phyloP scores from a whole-genome alignment of 92 coral and sea anemone genomes.

The Heteractis magnifica region DNA sequence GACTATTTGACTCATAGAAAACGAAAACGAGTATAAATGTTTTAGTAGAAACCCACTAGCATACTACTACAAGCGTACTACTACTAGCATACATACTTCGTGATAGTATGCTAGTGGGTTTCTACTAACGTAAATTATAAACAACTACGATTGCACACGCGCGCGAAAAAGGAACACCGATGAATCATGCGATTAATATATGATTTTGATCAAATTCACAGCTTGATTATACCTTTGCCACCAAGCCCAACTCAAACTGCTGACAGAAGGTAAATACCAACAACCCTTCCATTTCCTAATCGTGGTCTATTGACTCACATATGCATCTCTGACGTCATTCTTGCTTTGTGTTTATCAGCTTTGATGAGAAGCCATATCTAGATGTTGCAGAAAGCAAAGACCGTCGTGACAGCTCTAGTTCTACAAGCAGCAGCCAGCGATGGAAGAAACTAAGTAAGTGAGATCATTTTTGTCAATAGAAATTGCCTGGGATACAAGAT shows the following conservation, averaged over 20 bases:
- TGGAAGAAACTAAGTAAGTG: slow-evolving; percentile 62
- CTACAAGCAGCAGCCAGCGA: slow-evolving; percentile 63
- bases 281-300: background rate
- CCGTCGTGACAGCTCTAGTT: slow-evolving; percentile 46
- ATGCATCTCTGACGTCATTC: background rate
- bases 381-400: slow-evolving; percentile 37
- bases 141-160: too few relatives aligned
- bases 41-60: too few relatives aligned
- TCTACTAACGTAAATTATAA: too few relatives aligned
- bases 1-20: too few relatives aligned
- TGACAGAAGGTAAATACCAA: slow-evolving; percentile 24
- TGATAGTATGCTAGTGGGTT: too few relatives aligned
- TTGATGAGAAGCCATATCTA: slow-evolving; percentile 33
- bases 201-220: background rate
- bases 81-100: too few relatives aligned
- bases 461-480: background rate
- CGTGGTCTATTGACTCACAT: background rate
- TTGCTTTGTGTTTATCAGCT: slow-evolving; percentile 10
- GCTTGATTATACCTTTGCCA: slow-evolving; percentile 54
- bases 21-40: too few relatives aligned
- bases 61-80: too few relatives aligned
- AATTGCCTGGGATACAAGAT: background rate
- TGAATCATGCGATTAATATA: background rate
- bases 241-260: slow-evolving; percentile 26
- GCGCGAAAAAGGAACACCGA: too few relatives aligned